Percentiles rank a stretch among this genome's conserved stretches.
Evolutionary conservation across 2,888 invertebrate species (phyloP).

Genomic region (Ischnus inquisitorius): DNA sequence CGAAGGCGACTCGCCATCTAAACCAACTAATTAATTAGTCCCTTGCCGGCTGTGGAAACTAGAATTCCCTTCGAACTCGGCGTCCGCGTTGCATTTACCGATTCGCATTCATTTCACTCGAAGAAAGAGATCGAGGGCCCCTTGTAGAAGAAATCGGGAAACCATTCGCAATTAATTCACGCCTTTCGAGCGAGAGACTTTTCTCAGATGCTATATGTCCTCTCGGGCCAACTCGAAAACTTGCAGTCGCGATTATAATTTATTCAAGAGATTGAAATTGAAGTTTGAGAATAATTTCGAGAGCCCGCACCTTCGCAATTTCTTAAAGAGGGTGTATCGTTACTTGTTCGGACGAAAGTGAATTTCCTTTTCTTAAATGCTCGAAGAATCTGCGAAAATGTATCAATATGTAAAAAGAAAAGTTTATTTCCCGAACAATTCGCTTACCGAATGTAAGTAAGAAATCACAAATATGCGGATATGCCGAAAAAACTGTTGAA

Average conservation of each 20-base stretch:
- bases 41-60: background rate
- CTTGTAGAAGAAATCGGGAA: background rate
- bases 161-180: conserved; percentile 23
- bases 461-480: background rate
- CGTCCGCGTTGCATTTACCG: background rate
- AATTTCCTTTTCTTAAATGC: background rate
- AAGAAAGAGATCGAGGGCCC: conserved; percentile 4
- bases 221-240: background rate
- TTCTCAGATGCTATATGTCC: background rate
- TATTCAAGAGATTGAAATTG: background rate
- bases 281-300: conserved; percentile 1
- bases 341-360: background rate
- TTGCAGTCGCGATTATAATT: background rate
- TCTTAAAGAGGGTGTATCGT: background rate
- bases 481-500: background rate
- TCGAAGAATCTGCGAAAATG: too few relatives aligned
- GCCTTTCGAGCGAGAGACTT: background rate
- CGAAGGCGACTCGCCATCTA: background rate
- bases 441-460: background rate
- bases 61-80: conserved; percentile 8
- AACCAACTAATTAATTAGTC: conserved; percentile 46
- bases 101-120: conserved; percentile 35
- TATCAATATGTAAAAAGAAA: too few relatives aligned
- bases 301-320: background rate
- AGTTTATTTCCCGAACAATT: background rate